Percentiles rank a stretch among this genome's conserved stretches.
Conservation (phyloP, 2,888 invertebrate genomes). For the Cepaea hortensis region DNA sequence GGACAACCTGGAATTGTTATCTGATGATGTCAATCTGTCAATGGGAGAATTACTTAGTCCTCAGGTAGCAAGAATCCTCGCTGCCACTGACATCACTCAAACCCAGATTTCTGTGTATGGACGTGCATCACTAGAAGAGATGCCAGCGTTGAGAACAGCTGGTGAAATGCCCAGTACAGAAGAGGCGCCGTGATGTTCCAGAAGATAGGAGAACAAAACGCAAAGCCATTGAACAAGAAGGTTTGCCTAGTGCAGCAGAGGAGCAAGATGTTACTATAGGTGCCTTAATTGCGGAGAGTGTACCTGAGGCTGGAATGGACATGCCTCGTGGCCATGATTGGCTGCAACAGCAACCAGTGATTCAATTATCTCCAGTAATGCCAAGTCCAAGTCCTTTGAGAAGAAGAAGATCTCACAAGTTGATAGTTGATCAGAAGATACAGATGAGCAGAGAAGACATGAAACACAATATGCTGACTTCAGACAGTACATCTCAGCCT, state of each 20-base stretch:
- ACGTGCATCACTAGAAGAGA: slow-evolving; percentile 27
- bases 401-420: slow-evolving; percentile 22
- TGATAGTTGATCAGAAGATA: slow-evolving; percentile 39
- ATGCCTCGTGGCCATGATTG: slow-evolving; percentile 22
- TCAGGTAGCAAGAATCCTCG: slow-evolving; percentile 22
- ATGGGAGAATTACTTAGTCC: slow-evolving; percentile 27
- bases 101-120: neutral
- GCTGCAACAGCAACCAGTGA: slow-evolving; percentile 32
- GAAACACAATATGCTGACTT: slow-evolving; percentile 38
- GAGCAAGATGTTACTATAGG: neutral
- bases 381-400: slow-evolving; percentile 32
- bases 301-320: neutral
- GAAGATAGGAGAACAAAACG: slow-evolving; percentile 12
- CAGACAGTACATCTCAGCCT: slow-evolving; percentile 13
- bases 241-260: neutral
- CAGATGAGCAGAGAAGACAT: slow-evolving; percentile 38
- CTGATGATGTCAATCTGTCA: neutral
- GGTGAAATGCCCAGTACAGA: slow-evolving; percentile 32
- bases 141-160: slow-evolving; percentile 31
- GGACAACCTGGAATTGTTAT: slow-evolving; percentile 23
- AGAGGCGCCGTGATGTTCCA: slow-evolving; percentile 23
- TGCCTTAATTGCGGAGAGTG: too few relatives aligned
- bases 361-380: slow-evolving; percentile 25
- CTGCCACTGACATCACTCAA: neutral
- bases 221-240: neutral